Evolutionary conservation across 2,113 vertebrate species (phyloP), one percentile per base, ranked within the genome.

Genomic region (Platycercus adscitus): DNA sequence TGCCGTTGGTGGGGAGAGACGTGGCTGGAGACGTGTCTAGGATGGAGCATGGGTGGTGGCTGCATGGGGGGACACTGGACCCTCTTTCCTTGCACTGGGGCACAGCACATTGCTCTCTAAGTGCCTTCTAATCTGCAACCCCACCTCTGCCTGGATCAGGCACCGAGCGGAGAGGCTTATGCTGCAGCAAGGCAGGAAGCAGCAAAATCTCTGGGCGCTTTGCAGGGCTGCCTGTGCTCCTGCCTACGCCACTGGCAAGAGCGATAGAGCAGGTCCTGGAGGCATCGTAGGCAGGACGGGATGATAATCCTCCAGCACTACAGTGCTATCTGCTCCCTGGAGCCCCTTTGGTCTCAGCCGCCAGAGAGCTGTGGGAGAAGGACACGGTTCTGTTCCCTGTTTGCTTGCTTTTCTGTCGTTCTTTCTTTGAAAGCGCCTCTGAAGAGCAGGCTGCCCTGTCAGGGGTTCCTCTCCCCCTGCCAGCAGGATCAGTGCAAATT

Each of bases 301-400:
- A 41, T 0, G 11, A 73, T 78, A 92, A 95, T 86, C 56, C 53
- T 78, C 29, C 41, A 60, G 65, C 46, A 26, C 31, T 66, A 10
- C 13, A 4, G 21, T 46, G 31, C 77, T 78, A 21, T 35, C 64
- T 75, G 55, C 68, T 88, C 49, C 56, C 8, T 9, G 70, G 41
- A 60, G n/a, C 72, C 72, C 76, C 73, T 73, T 0, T 2, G 29
- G 21, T 68, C 41, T 68, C 55, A 70, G 46, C 39, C 3, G 11
- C 37, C 0, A 4, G 66, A 71, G 61, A 79, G 77, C 9, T 9
- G 5, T 75, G 60, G 43, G 82, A 81, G 68, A 82, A 73, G 47
- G 55, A 81, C 39, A 55, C 0, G 0, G 19, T 47, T 80, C 17
- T 29, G 26, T 71, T 75, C 37, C 23, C 53, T 0, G 2, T 39